These are phyloP conservation scores for Latheticus oryzae DNA, from an alignment of 2,888 invertebrate species.

Conservation along the genomic window DNA sequence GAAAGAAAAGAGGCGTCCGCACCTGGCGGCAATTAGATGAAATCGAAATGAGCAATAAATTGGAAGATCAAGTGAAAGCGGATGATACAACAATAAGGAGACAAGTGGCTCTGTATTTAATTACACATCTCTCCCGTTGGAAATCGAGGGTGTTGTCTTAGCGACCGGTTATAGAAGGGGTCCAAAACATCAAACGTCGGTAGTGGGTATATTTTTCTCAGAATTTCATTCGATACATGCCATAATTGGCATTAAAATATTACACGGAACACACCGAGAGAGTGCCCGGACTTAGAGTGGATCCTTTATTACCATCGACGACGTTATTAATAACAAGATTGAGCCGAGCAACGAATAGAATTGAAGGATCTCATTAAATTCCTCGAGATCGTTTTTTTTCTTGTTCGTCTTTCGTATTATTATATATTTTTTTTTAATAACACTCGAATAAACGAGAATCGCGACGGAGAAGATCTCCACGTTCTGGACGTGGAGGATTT, in stretches of 20 bases:
- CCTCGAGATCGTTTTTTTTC: no score
- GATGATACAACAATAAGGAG: constrained; percentile 47
- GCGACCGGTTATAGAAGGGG: constrained; percentile 46
- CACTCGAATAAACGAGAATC: constrained; percentile 10
- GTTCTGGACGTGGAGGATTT: constrained; percentile 41
- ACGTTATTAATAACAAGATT: constrained; percentile 9
- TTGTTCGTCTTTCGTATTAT: no score
- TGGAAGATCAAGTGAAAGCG: constrained; percentile 47
- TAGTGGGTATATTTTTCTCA: constrained; percentile 14
- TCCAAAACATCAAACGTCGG: constrained; percentile 38
- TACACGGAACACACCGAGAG: constrained; percentile 9
- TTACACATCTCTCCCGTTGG: constrained; percentile 46
- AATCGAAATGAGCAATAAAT: constrained; percentile 51
- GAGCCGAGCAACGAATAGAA: constrained; percentile 11
- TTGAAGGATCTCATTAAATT: constrained; percentile 30
- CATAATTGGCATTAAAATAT: constrained; percentile 33
- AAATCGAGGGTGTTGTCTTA: constrained; percentile 50
- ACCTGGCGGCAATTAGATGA: constrained; percentile 31
- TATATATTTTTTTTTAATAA: constrained; percentile 26
- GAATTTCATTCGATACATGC: constrained; percentile 16
- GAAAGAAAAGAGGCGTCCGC: no score
- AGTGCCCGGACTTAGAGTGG: constrained; percentile 18
- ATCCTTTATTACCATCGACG: constrained; percentile 14
- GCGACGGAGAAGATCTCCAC: constrained; percentile 29
- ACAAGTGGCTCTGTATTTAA: constrained; percentile 50